Evolutionary conservation across 2,888 invertebrate genomes (phyloP), one percentile per base, ranked within the genome.

Genomic region (Phania funesta): DNA sequence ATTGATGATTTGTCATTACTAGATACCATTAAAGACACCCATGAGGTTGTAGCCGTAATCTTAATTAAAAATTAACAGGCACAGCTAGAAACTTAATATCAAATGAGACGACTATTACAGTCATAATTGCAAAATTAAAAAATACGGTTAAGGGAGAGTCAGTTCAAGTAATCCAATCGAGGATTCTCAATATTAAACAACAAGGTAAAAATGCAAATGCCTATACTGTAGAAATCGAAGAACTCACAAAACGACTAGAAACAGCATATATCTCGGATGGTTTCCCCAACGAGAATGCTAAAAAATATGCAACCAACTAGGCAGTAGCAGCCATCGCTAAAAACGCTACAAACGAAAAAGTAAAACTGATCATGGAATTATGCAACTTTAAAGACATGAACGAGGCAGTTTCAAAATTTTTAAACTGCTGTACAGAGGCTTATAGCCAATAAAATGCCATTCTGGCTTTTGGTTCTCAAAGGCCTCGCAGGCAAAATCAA

Each of bases 381-480:
- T 64, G 44, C 1, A 44, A 32, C 16, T 83, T 83, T 50, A 13
- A 11, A 20, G 60, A 52, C 11, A 83, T 79, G 70, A 75, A 79
- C 38, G 74, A 71, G 9, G 73, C 67, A 5, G 11, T 38, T 8
- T 38, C 38, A 3, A 38, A n/a, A 38, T 9, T 9, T 38, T 3
- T 9, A 38, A 78, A 60, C 13, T 62, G 62, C 29, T 77, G 73
- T 48, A 80, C 68, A 13, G 75, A 70, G 3, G 29, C n/a, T n/a
- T 3, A 38, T 11, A 38, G 11, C 38, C 38, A n/a, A 9, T 38
- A 8, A 8, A n/a, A n/a, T n/a, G n/a, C n/a, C n/a, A n/a, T n/a
- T n/a, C n/a, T n/a, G n/a, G n/a, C n/a, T n/a, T n/a, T n/a, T n/a
- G n/a, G n/a, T n/a, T n/a, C n/a, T n/a, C n/a, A n/a, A n/a, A n/a